These are phyloP conservation scores for Coptotermes formosanus DNA, from an alignment of 1,140 invertebrate species.

Conservation along the genomic window DNA sequence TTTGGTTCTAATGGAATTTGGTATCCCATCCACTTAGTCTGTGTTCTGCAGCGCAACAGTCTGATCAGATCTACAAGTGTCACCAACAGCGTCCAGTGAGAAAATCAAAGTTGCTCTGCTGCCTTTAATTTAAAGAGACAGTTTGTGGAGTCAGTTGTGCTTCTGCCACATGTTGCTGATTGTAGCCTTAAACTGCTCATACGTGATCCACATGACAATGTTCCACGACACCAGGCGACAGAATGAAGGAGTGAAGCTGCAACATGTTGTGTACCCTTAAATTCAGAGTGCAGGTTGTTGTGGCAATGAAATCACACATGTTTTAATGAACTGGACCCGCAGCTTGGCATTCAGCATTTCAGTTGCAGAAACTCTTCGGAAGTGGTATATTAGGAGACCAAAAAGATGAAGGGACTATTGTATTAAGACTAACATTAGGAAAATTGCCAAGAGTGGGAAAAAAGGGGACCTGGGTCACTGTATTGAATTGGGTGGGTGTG, in stretches of 20 bases:
- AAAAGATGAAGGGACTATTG: no score
- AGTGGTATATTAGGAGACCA: no score
- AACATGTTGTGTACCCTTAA: not conserved
- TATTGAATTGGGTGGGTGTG: no score
- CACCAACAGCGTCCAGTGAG: not conserved
- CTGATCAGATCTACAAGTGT: not conserved
- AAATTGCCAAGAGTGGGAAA: no score
- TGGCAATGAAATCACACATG: no score
- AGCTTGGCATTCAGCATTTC: no score
- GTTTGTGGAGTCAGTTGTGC: not conserved
- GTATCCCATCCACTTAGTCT: not conserved
- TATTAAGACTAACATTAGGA: no score
- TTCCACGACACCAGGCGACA: constrained; percentile 69
- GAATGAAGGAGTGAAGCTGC: constrained; percentile 68
- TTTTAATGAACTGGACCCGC: no score
- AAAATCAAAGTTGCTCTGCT: not conserved
- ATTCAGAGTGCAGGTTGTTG: no score
- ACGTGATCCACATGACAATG: constrained; percentile 69
- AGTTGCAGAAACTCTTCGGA: no score
- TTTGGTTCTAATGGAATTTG: not conserved
- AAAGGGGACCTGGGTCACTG: no score
- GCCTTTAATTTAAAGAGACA: not conserved
- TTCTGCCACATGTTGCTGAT: constrained; percentile 27
- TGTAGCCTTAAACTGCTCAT: constrained; percentile 64
- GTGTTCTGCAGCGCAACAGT: not conserved